Evolutionary conservation across 1,140 invertebrate genomes (phyloP).

Genomic region (Andrena cerasifolii): DNA sequence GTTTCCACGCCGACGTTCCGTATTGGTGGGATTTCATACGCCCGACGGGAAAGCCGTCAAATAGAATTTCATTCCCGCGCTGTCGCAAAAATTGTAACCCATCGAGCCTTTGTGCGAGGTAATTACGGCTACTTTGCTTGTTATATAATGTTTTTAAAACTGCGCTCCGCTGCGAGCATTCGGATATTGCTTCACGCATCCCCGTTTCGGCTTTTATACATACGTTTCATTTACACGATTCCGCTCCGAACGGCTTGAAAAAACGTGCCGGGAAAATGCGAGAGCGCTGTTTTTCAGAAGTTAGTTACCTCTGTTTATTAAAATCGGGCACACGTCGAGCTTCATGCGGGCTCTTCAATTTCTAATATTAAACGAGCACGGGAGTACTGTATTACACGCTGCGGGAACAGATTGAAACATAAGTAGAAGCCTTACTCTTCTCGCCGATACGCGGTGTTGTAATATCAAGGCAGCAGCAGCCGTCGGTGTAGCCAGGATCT

Average conservation of each 20-base stretch:
- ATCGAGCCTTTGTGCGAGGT: background rate
- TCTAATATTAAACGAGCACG: background rate
- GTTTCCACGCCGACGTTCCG: background rate
- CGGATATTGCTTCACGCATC: background rate
- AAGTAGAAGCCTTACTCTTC: too few relatives aligned
- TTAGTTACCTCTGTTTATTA: conserved; percentile 7
- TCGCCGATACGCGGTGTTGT: too few relatives aligned
- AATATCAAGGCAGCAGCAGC: too few relatives aligned
- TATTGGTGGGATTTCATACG: conserved; percentile 28
- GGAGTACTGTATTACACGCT: too few relatives aligned
- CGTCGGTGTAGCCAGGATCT: too few relatives aligned
- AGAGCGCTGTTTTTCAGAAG: background rate
- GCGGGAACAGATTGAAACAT: too few relatives aligned
- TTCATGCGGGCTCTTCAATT: too few relatives aligned
- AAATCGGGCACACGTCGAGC: too few relatives aligned
- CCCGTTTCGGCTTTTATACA: background rate
- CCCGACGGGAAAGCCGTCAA: background rate
- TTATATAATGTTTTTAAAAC: conserved; percentile 22
- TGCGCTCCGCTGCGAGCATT: background rate
- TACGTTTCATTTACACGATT: too few relatives aligned
- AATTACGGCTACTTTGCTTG: conserved; percentile 34
- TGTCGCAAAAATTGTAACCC: conserved; percentile 12
- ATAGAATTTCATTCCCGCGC: conserved; percentile 30
- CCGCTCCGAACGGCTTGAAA: background rate
- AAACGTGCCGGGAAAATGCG: background rate